A percentile compares a stretch with the other conserved stretches of the same genome.
phyloP scores from a whole-genome alignment of 1,140 invertebrate species.

The Achroia grisella region DNA sequence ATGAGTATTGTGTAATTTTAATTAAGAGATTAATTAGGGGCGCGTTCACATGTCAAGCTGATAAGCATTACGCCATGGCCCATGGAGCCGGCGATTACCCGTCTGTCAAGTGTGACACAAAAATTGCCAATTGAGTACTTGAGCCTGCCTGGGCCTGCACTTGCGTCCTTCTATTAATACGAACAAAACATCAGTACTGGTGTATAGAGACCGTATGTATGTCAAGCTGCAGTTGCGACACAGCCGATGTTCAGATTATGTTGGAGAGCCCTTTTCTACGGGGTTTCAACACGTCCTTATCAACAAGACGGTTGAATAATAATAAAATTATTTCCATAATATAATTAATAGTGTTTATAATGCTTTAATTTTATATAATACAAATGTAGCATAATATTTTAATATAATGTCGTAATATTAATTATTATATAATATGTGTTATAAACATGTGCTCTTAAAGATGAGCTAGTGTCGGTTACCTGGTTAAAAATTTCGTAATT shows the following conservation, averaged over 20 bases:
- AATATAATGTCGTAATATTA: too few relatives aligned
- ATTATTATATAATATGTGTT: too few relatives aligned
- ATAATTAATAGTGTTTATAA: too few relatives aligned
- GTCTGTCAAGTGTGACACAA: conserved; percentile 16
- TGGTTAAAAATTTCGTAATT: too few relatives aligned
- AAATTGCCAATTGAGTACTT: conserved; percentile 12
- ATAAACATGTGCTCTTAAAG: too few relatives aligned
- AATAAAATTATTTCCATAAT: not conserved
- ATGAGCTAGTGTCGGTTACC: too few relatives aligned
- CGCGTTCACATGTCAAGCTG: conserved; percentile 6
- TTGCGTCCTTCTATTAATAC: conserved; percentile 26
- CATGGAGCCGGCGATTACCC: not conserved
- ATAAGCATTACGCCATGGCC: conserved; percentile 2
- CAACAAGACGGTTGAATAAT: not conserved
- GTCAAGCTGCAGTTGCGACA: conserved; percentile 58
- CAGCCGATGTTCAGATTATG: conserved; percentile 36
- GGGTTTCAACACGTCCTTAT: conserved; percentile 19
- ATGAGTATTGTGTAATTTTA: too few relatives aligned
- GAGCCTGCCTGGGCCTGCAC: not conserved
- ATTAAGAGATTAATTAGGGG: conserved; percentile 8
- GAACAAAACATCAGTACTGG: conserved; percentile 18
- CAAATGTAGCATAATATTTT: too few relatives aligned
- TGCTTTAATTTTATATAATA: too few relatives aligned
- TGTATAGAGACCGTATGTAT: conserved; percentile 48
- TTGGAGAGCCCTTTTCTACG: conserved; percentile 49